These are phyloP conservation scores for Cnemophilus loriae DNA, from an alignment of 2,113 vertebrate species.

Conservation along the genomic window DNA sequence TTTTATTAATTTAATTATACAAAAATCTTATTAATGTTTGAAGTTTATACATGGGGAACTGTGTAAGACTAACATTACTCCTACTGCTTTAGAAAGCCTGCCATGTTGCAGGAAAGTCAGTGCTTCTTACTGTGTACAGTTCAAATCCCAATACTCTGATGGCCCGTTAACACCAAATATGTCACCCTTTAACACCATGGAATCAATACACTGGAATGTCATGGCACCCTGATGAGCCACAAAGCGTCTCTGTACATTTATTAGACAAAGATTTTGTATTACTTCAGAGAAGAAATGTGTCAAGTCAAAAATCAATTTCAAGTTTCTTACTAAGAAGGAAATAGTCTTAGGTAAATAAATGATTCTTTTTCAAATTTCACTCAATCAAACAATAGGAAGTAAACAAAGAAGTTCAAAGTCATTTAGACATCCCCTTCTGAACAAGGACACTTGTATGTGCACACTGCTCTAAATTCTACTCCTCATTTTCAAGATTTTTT, in stretches of 20 bases:
- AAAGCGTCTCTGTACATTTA: conserved; percentile 70
- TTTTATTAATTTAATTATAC: background rate
- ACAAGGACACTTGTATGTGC: background rate
- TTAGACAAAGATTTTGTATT: conserved; percentile 68
- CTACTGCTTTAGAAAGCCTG: conserved; percentile 39
- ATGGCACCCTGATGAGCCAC: conserved; percentile 73
- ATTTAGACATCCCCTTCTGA: background rate
- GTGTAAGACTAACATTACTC: background rate
- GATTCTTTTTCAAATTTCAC: conserved; percentile 33
- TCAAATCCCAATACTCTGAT: conserved; percentile 61
- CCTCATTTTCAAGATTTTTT: background rate
- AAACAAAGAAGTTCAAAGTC: conserved; percentile 8
- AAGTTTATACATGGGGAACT: background rate
- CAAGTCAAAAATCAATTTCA: conserved; percentile 59
- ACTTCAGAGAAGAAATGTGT: conserved; percentile 47
- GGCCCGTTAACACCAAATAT: conserved; percentile 64
- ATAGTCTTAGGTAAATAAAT: conserved; percentile 52
- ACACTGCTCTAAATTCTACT: background rate
- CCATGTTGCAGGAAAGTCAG: conserved; percentile 42
- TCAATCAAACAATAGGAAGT: conserved; percentile 23
- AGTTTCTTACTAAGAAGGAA: conserved; percentile 44
- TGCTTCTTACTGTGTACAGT: conserved; percentile 30
- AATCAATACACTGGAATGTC: conserved; percentile 76
- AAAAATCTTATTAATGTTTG: background rate
- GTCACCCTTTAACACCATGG: conserved; percentile 64